phyloP scores from a whole-genome alignment of 2,888 invertebrate genomes.

The Cyrtodaria siliqua region DNA sequence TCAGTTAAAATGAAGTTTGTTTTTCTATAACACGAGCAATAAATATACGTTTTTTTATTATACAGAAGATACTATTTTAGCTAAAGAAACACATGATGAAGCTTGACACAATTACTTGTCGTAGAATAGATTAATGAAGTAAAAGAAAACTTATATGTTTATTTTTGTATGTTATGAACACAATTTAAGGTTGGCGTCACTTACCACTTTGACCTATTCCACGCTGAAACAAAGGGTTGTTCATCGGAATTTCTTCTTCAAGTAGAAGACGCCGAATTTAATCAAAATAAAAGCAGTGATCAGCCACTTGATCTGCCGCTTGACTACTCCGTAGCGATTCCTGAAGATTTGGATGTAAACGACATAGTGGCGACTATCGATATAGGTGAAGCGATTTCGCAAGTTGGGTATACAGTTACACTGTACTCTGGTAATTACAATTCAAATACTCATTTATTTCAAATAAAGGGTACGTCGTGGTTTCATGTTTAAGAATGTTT shows the following conservation, averaged over 20 bases:
- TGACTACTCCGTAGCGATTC: slow-evolving; percentile 65
- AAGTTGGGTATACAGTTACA: slow-evolving; percentile 57
- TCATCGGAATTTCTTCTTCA: slow-evolving; percentile 74
- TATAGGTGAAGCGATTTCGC: slow-evolving; percentile 72
- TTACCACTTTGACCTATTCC: slow-evolving; percentile 76
- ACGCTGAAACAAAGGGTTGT: slow-evolving; percentile 73
- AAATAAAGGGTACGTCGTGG: too few relatives aligned
- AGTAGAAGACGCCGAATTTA: slow-evolving; percentile 64
- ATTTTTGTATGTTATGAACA: too few relatives aligned
- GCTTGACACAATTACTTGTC: too few relatives aligned
- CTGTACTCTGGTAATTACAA: slow-evolving; percentile 55
- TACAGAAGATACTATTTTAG: too few relatives aligned
- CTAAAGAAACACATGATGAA: too few relatives aligned
- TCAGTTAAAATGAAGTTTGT: too few relatives aligned
- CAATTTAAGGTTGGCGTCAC: slow-evolving; percentile 56
- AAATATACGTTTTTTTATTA: too few relatives aligned
- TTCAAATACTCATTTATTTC: too few relatives aligned
- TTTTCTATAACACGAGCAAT: too few relatives aligned
- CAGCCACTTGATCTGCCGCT: slow-evolving; percentile 71
- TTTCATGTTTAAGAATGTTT: too few relatives aligned
- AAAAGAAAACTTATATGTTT: too few relatives aligned
- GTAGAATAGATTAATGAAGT: too few relatives aligned
- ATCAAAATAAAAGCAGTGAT: slow-evolving; percentile 45
- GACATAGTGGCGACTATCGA: slow-evolving; percentile 68
- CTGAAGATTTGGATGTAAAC: slow-evolving; percentile 72